Evolutionary conservation across 2,797 vertebrate species (phyloP), one percentile per base, ranked within the genome.

Genomic region (Geotrypetes seraphini): DNA sequence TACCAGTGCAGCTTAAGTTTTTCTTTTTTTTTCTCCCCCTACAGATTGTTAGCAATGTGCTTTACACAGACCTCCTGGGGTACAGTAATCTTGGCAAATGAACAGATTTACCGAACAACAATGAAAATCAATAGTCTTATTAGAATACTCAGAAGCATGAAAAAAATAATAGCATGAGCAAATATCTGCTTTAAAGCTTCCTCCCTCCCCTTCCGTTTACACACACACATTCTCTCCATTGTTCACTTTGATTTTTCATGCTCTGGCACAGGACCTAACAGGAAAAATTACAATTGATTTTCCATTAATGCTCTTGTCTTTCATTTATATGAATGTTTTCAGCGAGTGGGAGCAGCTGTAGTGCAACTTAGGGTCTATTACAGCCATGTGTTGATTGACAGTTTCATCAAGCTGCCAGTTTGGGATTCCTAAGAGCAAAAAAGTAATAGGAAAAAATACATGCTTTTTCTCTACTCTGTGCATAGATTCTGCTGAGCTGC

Each of bases 261-360:
- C 19, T 28, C 23, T 46, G 24, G 43, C 37, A 46, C 27, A 23
- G 20, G 46, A 39, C 30, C 35, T 28, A 28, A 24, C 34, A 46
- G 16, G 25, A 38, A 19, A 38, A 46, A 46, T 36, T 38, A 26
- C 30, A 46, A 46, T 38, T 46, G 43, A 39, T 46, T 46, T 46
- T 15, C 23, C 35, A 46, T 37, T 46, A 46, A 45, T 38, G 28
- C 21, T 31, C 29, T 32, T 33, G 23, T 27, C 35, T 20, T 38
- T 37, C 30, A 37, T 33, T 27, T 27, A 32, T 22, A 24, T 9
- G 29, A 33, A 11, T 17, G 12, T 16, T 37, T 39, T 33, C 28
- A 22, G 12, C 25, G 16, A 38, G 43, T 26, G 20, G 12, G 12
- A 46, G 36, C 30, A 23, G 35, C 28, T 33, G 35, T 15, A 36